Evolutionary conservation across 2,113 vertebrate genomes (phyloP).

Genomic region (Paedocypris sp.): DNA sequence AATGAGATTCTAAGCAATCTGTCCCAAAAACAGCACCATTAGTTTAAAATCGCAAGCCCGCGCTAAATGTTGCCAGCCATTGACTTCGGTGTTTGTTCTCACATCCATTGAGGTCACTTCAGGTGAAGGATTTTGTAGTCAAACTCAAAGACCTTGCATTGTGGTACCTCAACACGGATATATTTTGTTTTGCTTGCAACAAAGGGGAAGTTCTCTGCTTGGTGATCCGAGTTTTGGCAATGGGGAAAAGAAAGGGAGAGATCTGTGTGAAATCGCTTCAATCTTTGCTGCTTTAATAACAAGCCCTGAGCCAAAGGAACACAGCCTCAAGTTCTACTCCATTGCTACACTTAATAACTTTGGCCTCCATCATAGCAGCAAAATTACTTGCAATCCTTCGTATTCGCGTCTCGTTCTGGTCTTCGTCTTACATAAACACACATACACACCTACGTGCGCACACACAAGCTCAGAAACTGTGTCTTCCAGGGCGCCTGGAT

Average conservation of each 20-base stretch:
- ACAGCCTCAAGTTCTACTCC: conserved; percentile 33
- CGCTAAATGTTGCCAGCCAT: conserved; percentile 21
- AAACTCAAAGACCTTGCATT: neutral
- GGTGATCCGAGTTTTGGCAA: conserved; percentile 9
- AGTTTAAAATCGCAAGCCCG: conserved; percentile 18
- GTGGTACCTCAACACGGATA: neutral
- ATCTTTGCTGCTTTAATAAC: conserved; percentile 30
- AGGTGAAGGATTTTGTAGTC: conserved; percentile 21
- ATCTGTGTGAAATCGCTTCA: conserved; percentile 31
- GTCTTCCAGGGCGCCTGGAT: conserved; percentile 30
- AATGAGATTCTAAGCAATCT: conserved; percentile 16
- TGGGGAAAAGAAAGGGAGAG: neutral
- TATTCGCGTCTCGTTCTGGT: neutral
- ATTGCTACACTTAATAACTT: conserved; percentile 29
- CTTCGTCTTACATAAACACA: conserved; percentile 6
- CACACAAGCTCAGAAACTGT: conserved; percentile 7
- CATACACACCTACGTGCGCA: conserved; percentile 8
- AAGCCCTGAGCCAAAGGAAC: conserved; percentile 32
- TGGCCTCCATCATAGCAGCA: conserved; percentile 18
- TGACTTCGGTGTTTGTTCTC: conserved; percentile 22
- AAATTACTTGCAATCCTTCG: conserved; percentile 13
- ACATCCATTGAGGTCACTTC: conserved; percentile 20
- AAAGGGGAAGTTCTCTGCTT: conserved; percentile 8
- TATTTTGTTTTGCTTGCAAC: neutral
- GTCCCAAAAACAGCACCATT: conserved; percentile 33